A percentile compares a stretch with the other conserved stretches of the same genome.
These are phyloP conservation scores for Tyto alba DNA, from an alignment of 2,113 vertebrate species.

Conservation along the genomic window DNA sequence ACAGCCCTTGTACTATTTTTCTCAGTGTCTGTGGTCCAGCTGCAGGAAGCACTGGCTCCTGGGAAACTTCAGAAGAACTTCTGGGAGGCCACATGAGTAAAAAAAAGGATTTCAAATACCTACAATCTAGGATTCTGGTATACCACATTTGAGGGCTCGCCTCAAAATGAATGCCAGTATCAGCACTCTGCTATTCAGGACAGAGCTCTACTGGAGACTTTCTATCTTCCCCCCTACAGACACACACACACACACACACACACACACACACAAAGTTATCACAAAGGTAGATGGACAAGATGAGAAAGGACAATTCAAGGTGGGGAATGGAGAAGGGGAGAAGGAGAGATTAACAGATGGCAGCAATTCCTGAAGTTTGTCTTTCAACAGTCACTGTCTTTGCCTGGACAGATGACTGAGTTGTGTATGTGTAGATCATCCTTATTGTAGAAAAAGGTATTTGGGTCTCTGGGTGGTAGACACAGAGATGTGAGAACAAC, in stretches of 20 bases:
- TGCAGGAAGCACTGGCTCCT: background rate
- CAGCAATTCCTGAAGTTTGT: background rate
- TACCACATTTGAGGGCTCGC: background rate
- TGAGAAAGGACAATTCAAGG: background rate
- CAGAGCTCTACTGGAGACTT: background rate
- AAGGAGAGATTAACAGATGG: background rate
- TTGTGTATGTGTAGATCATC: background rate
- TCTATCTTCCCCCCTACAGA: accelerated
- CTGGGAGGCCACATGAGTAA: background rate
- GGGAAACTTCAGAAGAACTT: background rate
- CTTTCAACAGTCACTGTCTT: background rate
- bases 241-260: no score
- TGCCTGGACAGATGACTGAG: background rate
- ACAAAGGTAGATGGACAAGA: background rate
- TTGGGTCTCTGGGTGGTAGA: background rate
- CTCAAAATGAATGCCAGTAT: background rate
- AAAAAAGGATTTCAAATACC: background rate
- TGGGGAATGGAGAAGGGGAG: background rate
- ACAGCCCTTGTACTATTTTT: background rate
- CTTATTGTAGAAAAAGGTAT: background rate
- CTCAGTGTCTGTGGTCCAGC: background rate
- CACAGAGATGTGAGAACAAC: background rate
- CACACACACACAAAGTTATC: background rate
- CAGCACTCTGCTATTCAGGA: background rate
- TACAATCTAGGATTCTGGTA: background rate